These are phyloP conservation scores for Macropus fuliginosus DNA, from an alignment of 2,797 vertebrate species.

Conservation along the genomic window DNA sequence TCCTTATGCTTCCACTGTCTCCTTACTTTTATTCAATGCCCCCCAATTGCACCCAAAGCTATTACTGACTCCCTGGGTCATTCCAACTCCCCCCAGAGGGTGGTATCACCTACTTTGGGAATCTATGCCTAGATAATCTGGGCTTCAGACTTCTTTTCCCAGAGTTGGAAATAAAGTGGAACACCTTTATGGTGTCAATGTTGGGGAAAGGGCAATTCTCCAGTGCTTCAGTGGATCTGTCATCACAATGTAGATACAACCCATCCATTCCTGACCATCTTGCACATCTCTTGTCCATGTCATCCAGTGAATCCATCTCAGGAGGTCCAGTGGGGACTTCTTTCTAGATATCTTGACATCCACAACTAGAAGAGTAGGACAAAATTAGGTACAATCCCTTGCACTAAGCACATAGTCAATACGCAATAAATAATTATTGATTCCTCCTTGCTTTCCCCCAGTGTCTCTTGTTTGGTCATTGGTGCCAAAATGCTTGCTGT, in stretches of 20 bases:
- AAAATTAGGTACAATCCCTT: not conserved
- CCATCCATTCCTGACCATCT: not conserved
- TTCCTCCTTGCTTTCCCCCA: not conserved
- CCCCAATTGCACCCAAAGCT: too few relatives aligned
- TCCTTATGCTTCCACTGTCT: too few relatives aligned
- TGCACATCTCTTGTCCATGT: not conserved
- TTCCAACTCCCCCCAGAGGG: too few relatives aligned
- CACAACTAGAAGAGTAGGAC: not conserved
- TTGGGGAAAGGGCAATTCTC: not conserved
- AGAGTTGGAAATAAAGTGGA: not conserved
- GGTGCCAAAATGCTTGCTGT: conserved; percentile 20
- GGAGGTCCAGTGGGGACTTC: not conserved
- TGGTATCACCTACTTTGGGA: too few relatives aligned
- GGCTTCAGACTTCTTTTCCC: not conserved
- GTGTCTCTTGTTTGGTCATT: not conserved
- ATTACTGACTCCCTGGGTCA: too few relatives aligned
- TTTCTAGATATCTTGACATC: not conserved
- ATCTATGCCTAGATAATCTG: not conserved
- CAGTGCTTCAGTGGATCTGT: not conserved
- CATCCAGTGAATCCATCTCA: not conserved
- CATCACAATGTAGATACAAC: not conserved
- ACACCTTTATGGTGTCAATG: not conserved
- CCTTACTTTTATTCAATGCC: too few relatives aligned
- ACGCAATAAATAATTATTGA: not conserved
- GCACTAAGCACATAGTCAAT: not conserved